Conservation (phyloP, 2,113 vertebrate genomes). For the Plectropomus leopardus region DNA sequence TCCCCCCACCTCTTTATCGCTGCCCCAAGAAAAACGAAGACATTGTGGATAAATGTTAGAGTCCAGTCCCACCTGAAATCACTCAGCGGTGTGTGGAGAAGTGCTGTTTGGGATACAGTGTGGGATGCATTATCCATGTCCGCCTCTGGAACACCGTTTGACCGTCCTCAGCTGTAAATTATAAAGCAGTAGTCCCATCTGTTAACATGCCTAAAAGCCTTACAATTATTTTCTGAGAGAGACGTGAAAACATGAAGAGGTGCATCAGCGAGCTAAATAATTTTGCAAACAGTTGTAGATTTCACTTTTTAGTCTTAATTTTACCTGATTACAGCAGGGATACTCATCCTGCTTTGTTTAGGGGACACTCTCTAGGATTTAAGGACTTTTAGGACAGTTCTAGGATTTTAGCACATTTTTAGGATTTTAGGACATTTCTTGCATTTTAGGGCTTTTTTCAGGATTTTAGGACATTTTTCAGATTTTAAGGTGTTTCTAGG, state of each 20-base stretch:
- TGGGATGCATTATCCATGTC: conserved; percentile 61
- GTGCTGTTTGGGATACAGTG: conserved; percentile 32
- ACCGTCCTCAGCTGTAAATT: conserved; percentile 46
- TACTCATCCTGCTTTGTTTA: too few species aligned
- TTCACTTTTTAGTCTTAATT: not conserved
- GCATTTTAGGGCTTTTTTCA: too few species aligned
- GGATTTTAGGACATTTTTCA: too few species aligned
- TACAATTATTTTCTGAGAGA: conserved; percentile 37
- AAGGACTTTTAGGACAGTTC: too few species aligned
- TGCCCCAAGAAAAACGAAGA: conserved; percentile 45
- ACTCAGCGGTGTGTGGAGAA: conserved; percentile 27
- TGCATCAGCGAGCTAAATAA: not conserved
- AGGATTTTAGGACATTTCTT: too few species aligned
- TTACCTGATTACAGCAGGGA: too few species aligned
- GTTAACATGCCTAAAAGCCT: conserved; percentile 25
- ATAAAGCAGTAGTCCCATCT: conserved; percentile 26
- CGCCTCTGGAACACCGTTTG: conserved; percentile 24
- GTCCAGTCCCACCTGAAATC: conserved; percentile 69
- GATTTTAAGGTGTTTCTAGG: too few species aligned
- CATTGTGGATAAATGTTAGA: conserved; percentile 62
- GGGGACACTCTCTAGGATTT: too few species aligned
- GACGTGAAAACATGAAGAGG: conserved; percentile 7
- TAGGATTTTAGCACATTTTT: too few species aligned
- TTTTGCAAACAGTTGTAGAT: not conserved
- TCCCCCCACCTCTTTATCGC: not conserved